Evolutionary conservation across 2,888 invertebrate genomes (phyloP), one percentile per base, ranked within the genome.

Genomic region (Sacculina carcini): DNA sequence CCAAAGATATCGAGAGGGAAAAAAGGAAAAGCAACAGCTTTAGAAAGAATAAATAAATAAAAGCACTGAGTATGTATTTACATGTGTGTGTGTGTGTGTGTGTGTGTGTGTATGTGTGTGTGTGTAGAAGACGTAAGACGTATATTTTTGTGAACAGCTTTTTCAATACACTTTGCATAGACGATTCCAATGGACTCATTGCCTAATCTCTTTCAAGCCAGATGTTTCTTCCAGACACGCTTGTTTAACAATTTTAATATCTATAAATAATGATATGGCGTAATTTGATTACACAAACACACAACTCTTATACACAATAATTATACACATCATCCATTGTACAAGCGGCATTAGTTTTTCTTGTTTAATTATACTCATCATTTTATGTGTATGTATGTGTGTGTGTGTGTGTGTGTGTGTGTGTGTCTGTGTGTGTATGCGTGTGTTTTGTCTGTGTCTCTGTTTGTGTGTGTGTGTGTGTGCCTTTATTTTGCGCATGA

Each of bases 401-500:
- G 19, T 36, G 19, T 36, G 19, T 36, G 19, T 36, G 19, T 36
- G 19, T 36, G 19, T 36, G 19, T 36, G 19, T 36, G 19, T 36
- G 19, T 36, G 19, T 36, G 19, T 36, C n/a, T 36, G 19, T 36
- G 19, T 36, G 19, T 36, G 19, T 36, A 36, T 36, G 19, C 19
- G 19, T 36, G 36, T 36, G 19, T 36, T 16, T 36, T 49, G 23
- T 49, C 16, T 31, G 36, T 39, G 21, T 34, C 16, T 34, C 32
- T 16, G 21, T 49, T 5, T 34, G 21, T 28, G 28, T 16, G 9
- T 24, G 29, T 3, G 21, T 9, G 61, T 62, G 67, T 72, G 71
- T 64, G 80, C 80, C 65, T 84, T 73, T 53, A 87, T 69, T 69
- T 86, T 86, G 57, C 86, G 73, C 52, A 92, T 70, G 56, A 94